These are phyloP conservation scores for Lonchura striata DNA, from an alignment of 2,113 vertebrate genomes.

Conservation along the genomic window DNA sequence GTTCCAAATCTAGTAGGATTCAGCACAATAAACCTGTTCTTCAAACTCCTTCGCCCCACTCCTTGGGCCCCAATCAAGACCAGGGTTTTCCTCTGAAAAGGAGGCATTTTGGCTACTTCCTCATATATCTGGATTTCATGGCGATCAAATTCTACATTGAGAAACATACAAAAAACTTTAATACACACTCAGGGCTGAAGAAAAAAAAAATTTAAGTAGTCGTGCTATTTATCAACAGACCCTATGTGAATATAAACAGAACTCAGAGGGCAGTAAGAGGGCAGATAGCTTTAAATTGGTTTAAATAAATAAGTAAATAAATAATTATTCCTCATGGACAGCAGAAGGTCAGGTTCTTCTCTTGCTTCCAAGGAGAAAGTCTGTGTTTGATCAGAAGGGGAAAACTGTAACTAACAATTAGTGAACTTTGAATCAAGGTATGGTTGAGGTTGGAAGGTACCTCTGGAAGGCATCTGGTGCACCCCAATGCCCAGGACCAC, in stretches of 20 bases:
- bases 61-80: slow-evolving; percentile 97
- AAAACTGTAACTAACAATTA: neutral
- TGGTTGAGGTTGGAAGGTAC: neutral
- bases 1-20: slow-evolving; percentile 92
- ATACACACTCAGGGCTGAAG: neutral
- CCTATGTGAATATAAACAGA: neutral
- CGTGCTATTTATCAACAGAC: neutral
- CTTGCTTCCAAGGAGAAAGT: neutral
- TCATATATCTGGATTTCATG: slow-evolving; percentile 98
- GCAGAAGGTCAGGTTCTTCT: neutral
- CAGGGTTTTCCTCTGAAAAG: slow-evolving; percentile 96
- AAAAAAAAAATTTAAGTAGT: neutral
- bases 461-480: neutral
- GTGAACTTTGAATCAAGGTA: neutral
- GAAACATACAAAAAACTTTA: neutral
- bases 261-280: neutral
- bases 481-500: neutral
- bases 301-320: neutral
- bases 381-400: neutral
- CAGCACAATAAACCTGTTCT: slow-evolving; percentile 93
- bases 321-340: neutral
- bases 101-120: slow-evolving; percentile 96
- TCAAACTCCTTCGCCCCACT: slow-evolving; percentile 94
- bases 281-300: neutral
- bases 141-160: slow-evolving; percentile 91